Conservation (phyloP, 2,888 invertebrate species). For the Lypha dubia region DNA sequence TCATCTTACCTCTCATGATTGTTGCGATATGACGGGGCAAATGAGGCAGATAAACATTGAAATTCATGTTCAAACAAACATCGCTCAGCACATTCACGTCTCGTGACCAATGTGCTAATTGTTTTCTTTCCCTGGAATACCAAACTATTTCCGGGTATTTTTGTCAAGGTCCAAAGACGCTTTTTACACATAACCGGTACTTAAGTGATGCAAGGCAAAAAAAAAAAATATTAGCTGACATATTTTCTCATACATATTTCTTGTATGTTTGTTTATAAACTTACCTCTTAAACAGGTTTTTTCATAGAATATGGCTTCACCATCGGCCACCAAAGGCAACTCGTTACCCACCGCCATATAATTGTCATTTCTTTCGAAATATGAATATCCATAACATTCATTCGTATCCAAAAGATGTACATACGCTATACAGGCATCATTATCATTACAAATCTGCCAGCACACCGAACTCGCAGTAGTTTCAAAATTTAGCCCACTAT, state of each 20-base stretch:
- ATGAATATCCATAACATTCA: slow-evolving; percentile 81
- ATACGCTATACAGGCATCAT: slow-evolving; percentile 82
- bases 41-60: slow-evolving; percentile 85
- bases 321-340: slow-evolving; percentile 79
- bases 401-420: slow-evolving; percentile 80
- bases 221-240: not conserved
- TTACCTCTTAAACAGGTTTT: slow-evolving; percentile 82
- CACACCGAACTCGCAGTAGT: slow-evolving; percentile 77
- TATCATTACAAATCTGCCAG: slow-evolving; percentile 80
- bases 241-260: not conserved
- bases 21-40: slow-evolving; percentile 83
- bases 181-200: slow-evolving; percentile 85
- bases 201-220: slow-evolving; percentile 78
- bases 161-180: slow-evolving; percentile 90
- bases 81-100: slow-evolving; percentile 88
- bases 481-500: slow-evolving; percentile 30
- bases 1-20: slow-evolving; percentile 81
- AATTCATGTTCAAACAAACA: slow-evolving; percentile 85
- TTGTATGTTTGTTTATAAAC: slow-evolving; percentile 30
- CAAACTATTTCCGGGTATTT: slow-evolving; percentile 89
- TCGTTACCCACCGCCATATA: slow-evolving; percentile 77
- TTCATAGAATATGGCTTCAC: slow-evolving; percentile 82
- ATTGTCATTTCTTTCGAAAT: slow-evolving; percentile 77
- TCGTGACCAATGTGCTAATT: slow-evolving; percentile 86
- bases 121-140: slow-evolving; percentile 87